Evolutionary conservation across 2,113 vertebrate species (phyloP).

Genomic region (Urocolius indicus): DNA sequence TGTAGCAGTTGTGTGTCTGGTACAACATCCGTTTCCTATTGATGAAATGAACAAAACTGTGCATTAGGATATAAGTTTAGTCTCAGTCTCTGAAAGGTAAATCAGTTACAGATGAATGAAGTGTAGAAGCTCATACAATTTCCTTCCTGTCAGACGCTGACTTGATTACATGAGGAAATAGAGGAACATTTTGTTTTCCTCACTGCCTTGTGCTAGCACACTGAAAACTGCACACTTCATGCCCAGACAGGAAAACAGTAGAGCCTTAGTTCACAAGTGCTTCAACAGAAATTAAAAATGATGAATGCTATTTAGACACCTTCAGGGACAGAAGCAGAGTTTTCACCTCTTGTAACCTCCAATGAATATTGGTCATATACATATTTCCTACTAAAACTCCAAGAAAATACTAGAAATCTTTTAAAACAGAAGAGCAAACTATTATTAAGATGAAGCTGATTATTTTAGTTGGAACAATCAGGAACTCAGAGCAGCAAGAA

Average conservation of each 20-base stretch:
- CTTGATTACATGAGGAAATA: neutral
- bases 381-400: neutral
- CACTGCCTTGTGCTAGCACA: neutral
- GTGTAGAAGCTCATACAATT: neutral
- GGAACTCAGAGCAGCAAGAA: neutral
- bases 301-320: neutral
- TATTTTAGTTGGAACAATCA: neutral
- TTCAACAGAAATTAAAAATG: neutral
- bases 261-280: neutral
- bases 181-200: neutral
- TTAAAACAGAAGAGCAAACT: neutral
- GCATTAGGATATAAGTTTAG: neutral
- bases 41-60: slow-evolving; percentile 2
- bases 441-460: neutral
- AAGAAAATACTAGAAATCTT: neutral
- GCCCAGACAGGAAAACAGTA: neutral
- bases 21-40: slow-evolving; percentile 88
- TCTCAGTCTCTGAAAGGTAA: neutral
- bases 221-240: neutral
- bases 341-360: neutral
- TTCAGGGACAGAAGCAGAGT: neutral
- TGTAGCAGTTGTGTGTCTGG: slow-evolving; percentile 85
- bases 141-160: neutral
- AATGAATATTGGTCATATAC: neutral
- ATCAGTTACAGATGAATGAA: neutral